Percentiles rank a stretch among this genome's conserved stretches.
Evolutionary conservation across 2,888 invertebrate species (phyloP).

Genomic region (Carcina quercana): DNA sequence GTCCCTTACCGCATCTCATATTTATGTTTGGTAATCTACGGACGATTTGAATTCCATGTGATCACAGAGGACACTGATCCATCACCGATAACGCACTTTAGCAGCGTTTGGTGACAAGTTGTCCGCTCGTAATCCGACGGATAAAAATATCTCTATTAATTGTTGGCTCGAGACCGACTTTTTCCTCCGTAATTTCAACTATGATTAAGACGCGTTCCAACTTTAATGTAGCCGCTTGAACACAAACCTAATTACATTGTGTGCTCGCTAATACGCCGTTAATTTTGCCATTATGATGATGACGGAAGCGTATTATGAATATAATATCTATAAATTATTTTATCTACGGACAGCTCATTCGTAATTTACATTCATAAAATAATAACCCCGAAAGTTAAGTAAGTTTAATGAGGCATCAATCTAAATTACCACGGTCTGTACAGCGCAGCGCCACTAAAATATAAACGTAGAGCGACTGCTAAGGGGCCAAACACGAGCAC

Average conservation of each 20-base stretch:
- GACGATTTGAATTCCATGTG: slow-evolving; percentile 61
- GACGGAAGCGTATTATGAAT: slow-evolving; percentile 45
- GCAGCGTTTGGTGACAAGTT: slow-evolving; percentile 64
- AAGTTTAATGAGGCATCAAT: slow-evolving; percentile 49
- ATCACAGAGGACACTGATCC: slow-evolving; percentile 65
- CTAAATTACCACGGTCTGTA: slow-evolving; percentile 37
- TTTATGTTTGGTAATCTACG: slow-evolving; percentile 35
- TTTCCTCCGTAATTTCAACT: slow-evolving; percentile 6
- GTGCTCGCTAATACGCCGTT: slow-evolving; percentile 33
- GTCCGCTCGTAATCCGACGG: slow-evolving; percentile 55
- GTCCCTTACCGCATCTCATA: slow-evolving; percentile 12
- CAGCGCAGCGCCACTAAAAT: slow-evolving; percentile 28
- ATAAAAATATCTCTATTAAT: slow-evolving; percentile 45
- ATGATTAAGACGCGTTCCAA: slow-evolving; percentile 25
- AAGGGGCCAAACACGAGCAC: slow-evolving; percentile 28
- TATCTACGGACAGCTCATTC: slow-evolving; percentile 38
- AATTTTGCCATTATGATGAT: slow-evolving; percentile 37
- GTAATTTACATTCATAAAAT: slow-evolving; percentile 51
- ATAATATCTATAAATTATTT: slow-evolving; percentile 42
- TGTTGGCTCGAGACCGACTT: slow-evolving; percentile 18
- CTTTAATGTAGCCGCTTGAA: slow-evolving; percentile 24
- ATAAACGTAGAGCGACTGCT: slow-evolving; percentile 29
- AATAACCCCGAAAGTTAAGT: slow-evolving; percentile 47
- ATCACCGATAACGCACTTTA: slow-evolving; percentile 64
- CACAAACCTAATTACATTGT: slow-evolving; percentile 33